Base-by-base conservation (phyloP, 2,888 invertebrate species). In the Silvanus unidentatus region DNA sequence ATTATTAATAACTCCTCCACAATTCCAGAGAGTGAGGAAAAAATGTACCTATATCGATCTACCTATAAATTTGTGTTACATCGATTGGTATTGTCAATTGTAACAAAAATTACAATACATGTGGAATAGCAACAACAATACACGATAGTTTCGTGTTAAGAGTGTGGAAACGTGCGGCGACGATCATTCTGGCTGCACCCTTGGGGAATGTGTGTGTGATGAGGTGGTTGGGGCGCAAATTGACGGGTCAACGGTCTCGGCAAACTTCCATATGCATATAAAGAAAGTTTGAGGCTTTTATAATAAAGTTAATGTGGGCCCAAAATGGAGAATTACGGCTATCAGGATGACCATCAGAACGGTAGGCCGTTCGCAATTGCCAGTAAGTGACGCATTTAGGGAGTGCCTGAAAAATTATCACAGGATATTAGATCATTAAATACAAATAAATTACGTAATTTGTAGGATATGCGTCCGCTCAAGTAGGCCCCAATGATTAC, bases 401-500 rank as follows among this genome's bases (percentile, higher is more conserved):
- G n/a, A n/a, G n/a, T n/a, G n/a, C n/a, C n/a, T n/a, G n/a, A n/a
- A n/a, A n/a, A n/a, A n/a, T n/a, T n/a, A n/a, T n/a, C n/a, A n/a
- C n/a, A n/a, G n/a, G n/a, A n/a, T n/a, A n/a, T n/a, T n/a, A n/a
- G n/a, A n/a, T n/a, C n/a, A n/a, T n/a, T n/a, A n/a, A n/a, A n/a
- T n/a, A n/a, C n/a, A n/a, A n/a, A n/a, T n/a, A n/a, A n/a, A n/a
- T n/a, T n/a, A n/a, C n/a, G n/a, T n/a, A n/a, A n/a, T n/a, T n/a
- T 48, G 38, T 42, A 58, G 55, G 64, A 58, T 55, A 63, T 64
- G 34, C 65, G 58, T 52, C 60, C 65, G 40, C 57, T 69, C 51
- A 69, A 64, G 34, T 68, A 66, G 45, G 39, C 14, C 47, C 47
- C 11, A 39, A 70, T 70, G 58, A 74, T 68, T 49, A 72, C 64